phyloP scores from a whole-genome alignment of 2,113 vertebrate genomes.

The Sorex fumeus region DNA sequence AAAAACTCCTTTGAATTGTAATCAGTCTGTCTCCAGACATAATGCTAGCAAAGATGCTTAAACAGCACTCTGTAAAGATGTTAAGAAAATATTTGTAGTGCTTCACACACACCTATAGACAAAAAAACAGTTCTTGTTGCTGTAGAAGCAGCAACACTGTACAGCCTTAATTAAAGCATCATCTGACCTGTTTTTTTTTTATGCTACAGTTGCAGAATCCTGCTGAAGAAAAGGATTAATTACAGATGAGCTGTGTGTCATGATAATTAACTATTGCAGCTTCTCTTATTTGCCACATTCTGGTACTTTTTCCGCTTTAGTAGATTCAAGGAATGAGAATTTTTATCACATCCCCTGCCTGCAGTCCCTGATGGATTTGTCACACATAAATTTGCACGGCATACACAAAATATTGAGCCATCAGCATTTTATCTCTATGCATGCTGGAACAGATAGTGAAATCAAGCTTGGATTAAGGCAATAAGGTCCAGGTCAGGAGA shows the following conservation, averaged over 20 bases:
- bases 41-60: conserved; percentile 86
- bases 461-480: conserved; percentile 17
- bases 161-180: conserved; percentile 86
- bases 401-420: conserved; percentile 86
- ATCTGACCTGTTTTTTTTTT: conserved; percentile 84
- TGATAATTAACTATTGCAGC: conserved; percentile 87
- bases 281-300: conserved; percentile 86
- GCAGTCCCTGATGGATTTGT: conserved; percentile 85
- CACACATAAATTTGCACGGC: conserved; percentile 88
- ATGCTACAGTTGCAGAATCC: conserved; percentile 85
- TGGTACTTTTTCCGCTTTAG: conserved; percentile 83
- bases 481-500: conserved; percentile 12
- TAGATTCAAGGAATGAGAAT: conserved; percentile 86
- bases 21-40: conserved; percentile 84
- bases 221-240: conserved; percentile 85
- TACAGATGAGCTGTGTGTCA: conserved; percentile 86
- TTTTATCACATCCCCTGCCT: conserved; percentile 87
- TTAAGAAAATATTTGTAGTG: conserved; percentile 88
- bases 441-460: conserved; percentile 53
- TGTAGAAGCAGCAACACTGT: conserved; percentile 84
- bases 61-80: conserved; percentile 87
- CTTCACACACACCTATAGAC: conserved; percentile 86
- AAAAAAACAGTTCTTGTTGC: conserved; percentile 86
- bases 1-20: conserved; percentile 85
- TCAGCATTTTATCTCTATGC: conserved; percentile 79